Conservation (phyloP, 2,797 vertebrate genomes). For the Hydrophis major region DNA sequence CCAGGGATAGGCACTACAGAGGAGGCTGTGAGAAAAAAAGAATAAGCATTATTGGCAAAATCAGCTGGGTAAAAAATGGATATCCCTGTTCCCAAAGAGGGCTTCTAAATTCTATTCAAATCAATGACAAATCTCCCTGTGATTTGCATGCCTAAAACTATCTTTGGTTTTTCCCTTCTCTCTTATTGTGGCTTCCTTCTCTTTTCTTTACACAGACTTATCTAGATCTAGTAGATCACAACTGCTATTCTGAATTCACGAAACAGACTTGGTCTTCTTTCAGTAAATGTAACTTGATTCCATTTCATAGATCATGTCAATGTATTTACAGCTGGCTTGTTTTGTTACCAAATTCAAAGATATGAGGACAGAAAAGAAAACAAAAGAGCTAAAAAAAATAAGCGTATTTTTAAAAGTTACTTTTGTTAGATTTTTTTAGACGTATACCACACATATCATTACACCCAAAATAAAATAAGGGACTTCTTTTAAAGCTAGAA, state of each 20-base stretch:
- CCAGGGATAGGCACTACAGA: slow-evolving; percentile 92
- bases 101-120: not conserved
- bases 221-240: slow-evolving; percentile 37
- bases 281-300: slow-evolving; percentile 44
- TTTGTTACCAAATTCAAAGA: slow-evolving; percentile 59
- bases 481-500: slow-evolving; percentile 56
- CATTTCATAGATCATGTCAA: slow-evolving; percentile 64
- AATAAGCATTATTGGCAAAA: not conserved
- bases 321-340: slow-evolving; percentile 50
- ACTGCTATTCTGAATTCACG: slow-evolving; percentile 42
- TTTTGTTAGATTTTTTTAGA: slow-evolving; percentile 20
- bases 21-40: slow-evolving; percentile 64
- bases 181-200: not conserved
- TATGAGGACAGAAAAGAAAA: slow-evolving; percentile 57
- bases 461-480: slow-evolving; percentile 60
- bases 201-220: slow-evolving; percentile 12
- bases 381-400: slow-evolving; percentile 44
- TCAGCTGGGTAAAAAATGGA: not conserved
- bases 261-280: slow-evolving; percentile 55
- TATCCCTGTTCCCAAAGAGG: not conserved
- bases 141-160: not conserved
- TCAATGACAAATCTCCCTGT: slow-evolving; percentile 10
- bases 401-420: slow-evolving; percentile 30
- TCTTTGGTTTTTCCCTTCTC: not conserved
- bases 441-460: slow-evolving; percentile 44